Evolutionary conservation across 2,113 vertebrate genomes (phyloP), one percentile per base, ranked within the genome.

Genomic region (Ellobius talpinus): DNA sequence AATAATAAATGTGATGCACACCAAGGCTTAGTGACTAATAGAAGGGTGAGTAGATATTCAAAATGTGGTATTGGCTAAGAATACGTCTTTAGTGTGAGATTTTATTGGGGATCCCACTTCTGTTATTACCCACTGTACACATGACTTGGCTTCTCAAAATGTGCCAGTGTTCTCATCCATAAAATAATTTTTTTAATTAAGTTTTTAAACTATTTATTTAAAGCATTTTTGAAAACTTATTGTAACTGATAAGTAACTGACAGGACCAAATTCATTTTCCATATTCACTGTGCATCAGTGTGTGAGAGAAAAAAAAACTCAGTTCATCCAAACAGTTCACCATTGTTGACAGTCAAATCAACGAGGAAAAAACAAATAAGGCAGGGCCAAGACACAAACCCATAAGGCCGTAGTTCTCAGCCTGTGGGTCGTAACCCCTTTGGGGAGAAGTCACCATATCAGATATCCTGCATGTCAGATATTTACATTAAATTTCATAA

Each of bases 191-290:
- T n/a, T 92, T 81, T 58, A 52, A 85, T 52, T 81, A 87, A 87
- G 84, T 10, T 92, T 90, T 70, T 63, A 1, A 94, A 95, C 70
- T 82, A 73, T 17, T 66, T 89, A 70, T 87, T 63, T 68, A 90
- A 47, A 5, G 2, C 2, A 4, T 36, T 79, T 50, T 93, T 63
- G 42, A 72, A 90, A 91, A 39, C 12, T 31, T 66, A 52, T 2
- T 58, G 23, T 93, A 50, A 45, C 12, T 31, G 66, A 42, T 47
- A 87, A 45, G 47, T 39, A 93, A 45, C 50, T 55, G 31, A 36
- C 81, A 81, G 52, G 17, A 77, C 1, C 36, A 45, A 13, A 58
- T 88, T 63, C 5, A 76, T 23, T 66, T 73, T 24, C 76, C 45
- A 77, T 68, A 31, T 3, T 92, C 87, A 81, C 4, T 55, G 5